phyloP scores from a whole-genome alignment of 2,113 vertebrate species.

The Gracilinanus agilis region DNA sequence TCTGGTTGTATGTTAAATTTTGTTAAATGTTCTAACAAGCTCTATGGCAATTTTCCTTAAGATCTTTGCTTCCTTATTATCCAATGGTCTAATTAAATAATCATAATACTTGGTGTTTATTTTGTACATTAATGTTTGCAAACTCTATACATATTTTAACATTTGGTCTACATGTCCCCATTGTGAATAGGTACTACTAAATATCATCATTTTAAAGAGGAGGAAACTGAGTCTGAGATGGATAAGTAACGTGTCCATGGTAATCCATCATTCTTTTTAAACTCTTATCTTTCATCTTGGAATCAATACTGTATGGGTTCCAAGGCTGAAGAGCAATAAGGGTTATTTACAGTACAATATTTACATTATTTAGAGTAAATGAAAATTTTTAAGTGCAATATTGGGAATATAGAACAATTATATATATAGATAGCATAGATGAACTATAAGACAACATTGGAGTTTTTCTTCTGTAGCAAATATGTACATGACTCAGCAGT shows the following conservation, averaged over 20 bases:
- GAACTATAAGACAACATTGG: background rate
- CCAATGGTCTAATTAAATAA: background rate
- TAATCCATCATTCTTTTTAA: background rate
- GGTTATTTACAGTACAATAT: background rate
- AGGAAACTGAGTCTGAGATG: background rate
- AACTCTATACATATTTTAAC: background rate
- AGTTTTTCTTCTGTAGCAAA: background rate
- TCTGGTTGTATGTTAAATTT: background rate
- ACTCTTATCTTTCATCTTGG: too few relatives aligned
- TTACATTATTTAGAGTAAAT: background rate
- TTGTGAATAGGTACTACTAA: background rate
- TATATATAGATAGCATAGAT: background rate
- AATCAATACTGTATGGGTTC: too few relatives aligned
- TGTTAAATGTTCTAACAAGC: background rate
- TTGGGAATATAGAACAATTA: background rate
- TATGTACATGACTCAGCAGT: background rate
- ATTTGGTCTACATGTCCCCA: background rate
- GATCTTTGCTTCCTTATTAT: background rate
- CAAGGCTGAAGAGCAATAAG: too few relatives aligned
- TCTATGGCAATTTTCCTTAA: background rate
- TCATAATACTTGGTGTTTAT: background rate
- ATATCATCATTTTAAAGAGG: background rate
- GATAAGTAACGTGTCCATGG: background rate
- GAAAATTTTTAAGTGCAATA: background rate
- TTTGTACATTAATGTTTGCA: background rate